phyloP scores from a whole-genome alignment of 2,888 invertebrate species.

The Petrolisthes manimaculis region DNA sequence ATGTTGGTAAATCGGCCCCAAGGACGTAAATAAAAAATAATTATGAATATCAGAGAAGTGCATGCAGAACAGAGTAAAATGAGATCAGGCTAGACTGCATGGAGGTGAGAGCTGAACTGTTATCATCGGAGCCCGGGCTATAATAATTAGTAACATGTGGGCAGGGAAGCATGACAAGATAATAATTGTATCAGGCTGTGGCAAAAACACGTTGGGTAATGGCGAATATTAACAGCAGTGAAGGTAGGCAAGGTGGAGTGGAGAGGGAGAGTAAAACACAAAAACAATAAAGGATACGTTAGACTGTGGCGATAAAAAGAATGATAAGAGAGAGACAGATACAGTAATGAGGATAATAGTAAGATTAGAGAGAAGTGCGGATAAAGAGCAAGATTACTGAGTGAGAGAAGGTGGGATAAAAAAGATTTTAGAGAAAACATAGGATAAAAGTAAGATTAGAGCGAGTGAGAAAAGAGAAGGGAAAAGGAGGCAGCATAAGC shows the following conservation, averaged over 20 bases:
- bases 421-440: neutral
- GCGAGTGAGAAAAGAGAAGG: neutral
- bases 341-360: neutral
- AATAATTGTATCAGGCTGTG: neutral
- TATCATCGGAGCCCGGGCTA: neutral
- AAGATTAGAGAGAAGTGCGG: neutral
- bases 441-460: neutral
- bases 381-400: neutral
- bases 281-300: neutral
- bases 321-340: neutral
- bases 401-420: neutral
- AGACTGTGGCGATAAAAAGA: neutral
- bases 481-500: neutral
- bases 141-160: neutral
- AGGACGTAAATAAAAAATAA: too few relatives aligned
- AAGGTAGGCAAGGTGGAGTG: neutral
- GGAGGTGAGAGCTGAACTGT: too few relatives aligned
- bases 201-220: neutral
- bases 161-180: neutral
- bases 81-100: too few relatives aligned
- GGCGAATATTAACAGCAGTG: neutral
- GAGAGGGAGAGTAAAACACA: neutral
- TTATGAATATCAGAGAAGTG: too few relatives aligned
- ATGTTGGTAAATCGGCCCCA: too few relatives aligned
- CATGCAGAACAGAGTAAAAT: too few relatives aligned